Conservation (phyloP, 2,888 invertebrate species). For the Rotaria sp. region DNA sequence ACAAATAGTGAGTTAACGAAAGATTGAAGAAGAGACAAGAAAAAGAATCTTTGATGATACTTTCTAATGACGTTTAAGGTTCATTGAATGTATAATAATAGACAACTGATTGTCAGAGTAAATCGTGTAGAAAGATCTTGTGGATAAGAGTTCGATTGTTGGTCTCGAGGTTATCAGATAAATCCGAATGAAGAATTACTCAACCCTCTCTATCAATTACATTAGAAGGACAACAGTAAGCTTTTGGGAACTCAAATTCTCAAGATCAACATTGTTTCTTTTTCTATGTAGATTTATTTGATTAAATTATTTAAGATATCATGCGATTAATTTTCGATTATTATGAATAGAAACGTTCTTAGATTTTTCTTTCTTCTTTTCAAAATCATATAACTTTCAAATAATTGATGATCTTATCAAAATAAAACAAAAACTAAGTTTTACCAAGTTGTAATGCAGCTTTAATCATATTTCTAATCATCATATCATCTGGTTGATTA, state of each 20-base stretch:
- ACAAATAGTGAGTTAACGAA: too few relatives aligned
- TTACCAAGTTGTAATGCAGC: constrained; percentile 11
- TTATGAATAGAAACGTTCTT: too few relatives aligned
- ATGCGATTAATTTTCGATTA: too few relatives aligned
- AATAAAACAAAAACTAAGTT: too few relatives aligned
- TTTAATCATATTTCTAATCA: constrained; percentile 3
- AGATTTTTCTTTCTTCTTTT: too few relatives aligned
- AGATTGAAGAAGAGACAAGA: too few relatives aligned
- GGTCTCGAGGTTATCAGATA: background rate
- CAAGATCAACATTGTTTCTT: background rate
- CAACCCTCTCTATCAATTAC: background rate
- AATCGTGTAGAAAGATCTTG: background rate
- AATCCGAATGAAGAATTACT: background rate
- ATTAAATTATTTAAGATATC: background rate
- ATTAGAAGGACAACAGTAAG: background rate
- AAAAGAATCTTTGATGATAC: background rate
- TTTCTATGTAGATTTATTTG: background rate
- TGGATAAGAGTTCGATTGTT: background rate
- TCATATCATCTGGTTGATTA: background rate
- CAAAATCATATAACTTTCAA: too few relatives aligned
- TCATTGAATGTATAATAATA: background rate
- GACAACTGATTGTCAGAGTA: background rate
- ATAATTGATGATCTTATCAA: too few relatives aligned
- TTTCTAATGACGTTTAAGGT: background rate
- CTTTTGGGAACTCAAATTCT: too few relatives aligned